A percentile compares a stretch with the other conserved stretches of the same genome.
Conservation (phyloP, 2,113 vertebrate genomes). For the Microcebus jonahi region DNA sequence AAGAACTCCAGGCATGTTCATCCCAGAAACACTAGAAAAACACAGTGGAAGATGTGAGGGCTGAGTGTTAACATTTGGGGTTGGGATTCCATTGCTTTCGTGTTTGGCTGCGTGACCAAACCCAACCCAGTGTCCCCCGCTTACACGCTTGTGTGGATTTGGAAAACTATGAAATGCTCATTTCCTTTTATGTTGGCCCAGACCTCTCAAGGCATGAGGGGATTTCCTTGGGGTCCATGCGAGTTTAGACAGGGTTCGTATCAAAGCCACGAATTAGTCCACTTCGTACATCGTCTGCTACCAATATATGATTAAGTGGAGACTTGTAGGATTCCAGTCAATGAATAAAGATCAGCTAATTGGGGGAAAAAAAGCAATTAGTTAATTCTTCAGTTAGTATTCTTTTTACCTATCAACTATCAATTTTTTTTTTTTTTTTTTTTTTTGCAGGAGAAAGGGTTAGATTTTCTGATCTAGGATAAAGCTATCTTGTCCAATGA, state of each 20-base stretch:
- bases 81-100: rapidly evolving
- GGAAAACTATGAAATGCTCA: not conserved
- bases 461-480: not conserved
- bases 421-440: not conserved
- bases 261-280: not conserved
- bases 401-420: conserved; percentile 8
- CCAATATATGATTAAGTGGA: conserved; percentile 55
- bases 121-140: not conserved
- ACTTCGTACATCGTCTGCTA: conserved; percentile 27
- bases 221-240: not conserved
- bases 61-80: rapidly evolving
- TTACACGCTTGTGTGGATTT: not conserved
- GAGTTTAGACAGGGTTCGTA: not conserved
- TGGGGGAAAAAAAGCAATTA: conserved; percentile 27
- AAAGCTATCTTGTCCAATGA: not conserved
- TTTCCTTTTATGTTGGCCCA: not conserved
- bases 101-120: not conserved
- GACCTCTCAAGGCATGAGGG: not conserved
- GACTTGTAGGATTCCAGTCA: not conserved
- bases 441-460: not conserved
- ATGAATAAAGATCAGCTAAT: conserved; percentile 63
- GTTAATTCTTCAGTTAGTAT: conserved; percentile 56
- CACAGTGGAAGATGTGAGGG: not conserved
- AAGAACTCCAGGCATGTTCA: not conserved
- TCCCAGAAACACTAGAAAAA: not conserved